A percentile compares a stretch with the other conserved stretches of the same genome.
Conservation (phyloP, 2,888 invertebrate species). For the Melanostoma scalare region DNA sequence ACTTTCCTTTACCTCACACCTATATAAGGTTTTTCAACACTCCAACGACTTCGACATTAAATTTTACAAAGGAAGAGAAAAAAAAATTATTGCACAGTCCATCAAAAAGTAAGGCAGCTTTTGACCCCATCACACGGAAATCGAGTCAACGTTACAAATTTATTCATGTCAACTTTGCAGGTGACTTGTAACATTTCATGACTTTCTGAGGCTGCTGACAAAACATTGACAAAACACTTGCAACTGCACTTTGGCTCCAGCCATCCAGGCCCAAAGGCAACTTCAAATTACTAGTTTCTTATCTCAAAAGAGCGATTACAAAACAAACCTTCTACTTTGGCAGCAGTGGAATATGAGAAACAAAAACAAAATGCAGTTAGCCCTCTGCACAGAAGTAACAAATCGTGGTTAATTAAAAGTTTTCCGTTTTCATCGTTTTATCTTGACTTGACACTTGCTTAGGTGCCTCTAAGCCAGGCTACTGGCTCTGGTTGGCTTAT, state of each 20-base stretch:
- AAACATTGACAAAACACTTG: slow-evolving; percentile 64
- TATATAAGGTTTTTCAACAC: slow-evolving; percentile 15
- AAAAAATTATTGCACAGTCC: background rate
- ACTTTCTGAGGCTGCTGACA: slow-evolving; percentile 37
- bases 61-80: background rate
- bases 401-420: slow-evolving; percentile 72
- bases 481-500: slow-evolving; percentile 6
- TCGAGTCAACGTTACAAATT: slow-evolving; percentile 61
- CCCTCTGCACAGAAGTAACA: slow-evolving; percentile 40
- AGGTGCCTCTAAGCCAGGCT: slow-evolving; percentile 32
- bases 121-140: slow-evolving; percentile 55
- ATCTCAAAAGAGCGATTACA: slow-evolving; percentile 58
- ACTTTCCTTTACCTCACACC: slow-evolving; percentile 17
- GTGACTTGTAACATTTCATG: slow-evolving; percentile 72
- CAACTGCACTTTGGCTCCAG: slow-evolving; percentile 61
- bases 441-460: slow-evolving; percentile 63
- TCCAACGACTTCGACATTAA: background rate
- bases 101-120: slow-evolving; percentile 21
- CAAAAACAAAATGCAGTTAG: background rate
- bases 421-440: slow-evolving; percentile 63
- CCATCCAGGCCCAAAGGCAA: slow-evolving; percentile 5
- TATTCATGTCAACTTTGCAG: slow-evolving; percentile 68
- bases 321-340: slow-evolving; percentile 41
- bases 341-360: background rate
- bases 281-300: slow-evolving; percentile 61